Evolutionary conservation across 2,888 invertebrate genomes (phyloP), one percentile per base, ranked within the genome.

Genomic region (Luperina testacea): DNA sequence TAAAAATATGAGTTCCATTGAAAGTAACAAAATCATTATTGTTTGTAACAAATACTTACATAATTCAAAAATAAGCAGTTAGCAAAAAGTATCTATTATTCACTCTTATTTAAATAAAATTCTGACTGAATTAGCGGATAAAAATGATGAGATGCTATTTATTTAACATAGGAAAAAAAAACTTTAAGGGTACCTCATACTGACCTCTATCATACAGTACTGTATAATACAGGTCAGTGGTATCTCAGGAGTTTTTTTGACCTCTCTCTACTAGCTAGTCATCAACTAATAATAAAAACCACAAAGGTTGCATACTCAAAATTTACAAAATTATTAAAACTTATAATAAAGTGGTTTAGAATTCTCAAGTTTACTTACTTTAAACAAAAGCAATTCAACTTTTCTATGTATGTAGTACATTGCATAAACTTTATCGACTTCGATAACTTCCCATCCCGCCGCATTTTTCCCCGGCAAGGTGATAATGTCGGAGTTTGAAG

Each of bases 401-500:
- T 73, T 11, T n/a, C 20, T 13, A n/a, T 8, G 7, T 42, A 38
- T 13, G 7, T 42, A n/a, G 9, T 5, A 51, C 17, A 45, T 48
- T 59, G 11, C 27, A 71, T 5, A 51, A 38, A 75, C 11, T 72
- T 73, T 88, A 88, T 92, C 91, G 91, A 91, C 87, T 87, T 75
- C 61, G 67, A 78, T n/a, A 59, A 72, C 17, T 20, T 67, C 42
- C 70, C 72, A 24, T 67, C 75, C 20, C 84, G 53, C 82, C 32
- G 75, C 77, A 83, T 90, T 91, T 92, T 92, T 90, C 89, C 72
- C 80, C 81, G 82, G 85, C 69, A 82, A 94, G 93, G 95, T 95
- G 94, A 94, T 95, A 95, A 95, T 94, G 92, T 92, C 89, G 90
- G 94, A 95, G 95, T 95, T 95, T 93, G 93, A 94, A 95, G 94